Evolutionary conservation across 2,113 vertebrate genomes (phyloP), one percentile per base, ranked within the genome.

Genomic region (Halichoeres trimaculatus): DNA sequence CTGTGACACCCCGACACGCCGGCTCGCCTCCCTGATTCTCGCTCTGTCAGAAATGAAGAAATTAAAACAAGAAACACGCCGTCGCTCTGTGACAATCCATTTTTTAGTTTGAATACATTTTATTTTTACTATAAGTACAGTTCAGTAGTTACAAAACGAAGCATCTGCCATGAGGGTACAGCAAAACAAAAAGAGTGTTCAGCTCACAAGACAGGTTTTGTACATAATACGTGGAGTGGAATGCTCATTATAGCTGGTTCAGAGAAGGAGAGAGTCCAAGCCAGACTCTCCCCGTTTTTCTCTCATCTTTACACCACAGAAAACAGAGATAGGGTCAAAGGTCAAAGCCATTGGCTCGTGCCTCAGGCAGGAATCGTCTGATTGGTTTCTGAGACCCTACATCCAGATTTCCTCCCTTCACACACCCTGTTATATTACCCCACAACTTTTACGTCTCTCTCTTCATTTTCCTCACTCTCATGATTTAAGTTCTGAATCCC

Each of bases 121-220:
- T 95, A 94, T 95, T 95, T 95, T 95, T 94, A 94, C 94, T 94
- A 95, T 94, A 95, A 95, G 94, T 95, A 95, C 94, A 94, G 94
- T 93, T 94, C 94, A 95, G 94, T 95, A 95, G 94, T 95, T 95
- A 95, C 94, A 95, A 95, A 94, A 94, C 93, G 78, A 95, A 94
- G 93, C 94, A 93, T 95, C 94, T 94, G 94, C 92, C 93, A 94
- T 94, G 91, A 94, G 90, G 91, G 91, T 91, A 94, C 94, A 95
- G 93, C 93, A 89, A 94, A 93, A 93, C 90, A 93, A 83, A 90
- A 89, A 90, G 91, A 90, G 92, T 91, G 89, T 92, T 91, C 85
- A 93, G 93, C 91, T 93, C 93, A 94, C 93, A 91, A 94, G 93
- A 94, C 94, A 93, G 90, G 84, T 92, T 93, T 90, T 90, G 86